Base-by-base conservation (phyloP, 2,888 invertebrate species). In the Caenorhabditis sp. region DNA sequence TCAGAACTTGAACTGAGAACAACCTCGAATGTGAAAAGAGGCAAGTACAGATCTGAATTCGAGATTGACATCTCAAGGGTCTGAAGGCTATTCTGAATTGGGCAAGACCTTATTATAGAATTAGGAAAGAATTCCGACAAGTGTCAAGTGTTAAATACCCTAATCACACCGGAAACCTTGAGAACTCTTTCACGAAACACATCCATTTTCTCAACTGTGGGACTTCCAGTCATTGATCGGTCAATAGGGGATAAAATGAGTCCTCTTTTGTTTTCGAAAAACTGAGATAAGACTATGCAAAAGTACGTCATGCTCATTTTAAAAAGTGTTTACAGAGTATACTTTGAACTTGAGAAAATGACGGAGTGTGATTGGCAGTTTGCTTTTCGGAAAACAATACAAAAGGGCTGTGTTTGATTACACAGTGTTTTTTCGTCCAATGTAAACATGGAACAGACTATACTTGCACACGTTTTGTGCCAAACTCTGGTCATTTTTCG, bases 181-280 rank as follows among this genome's bases (percentile, higher is more conserved):
- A 54, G 54, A 4, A 54, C 14, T 54, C 54, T 44, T 63, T 66
- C 66, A 22, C 14, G 38, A 54, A 68, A 68, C 58, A 41, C 24
- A 16, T 44, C 6, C 1, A 38, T 26, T 69, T 54, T 54, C 38
- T 12, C 38, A 38, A 38, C 2, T 38, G 38, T 5, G 38, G 24
- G 54, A 54, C 14, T 54, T 54, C 26, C 56, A 70, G 38, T 70
- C 70, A 70, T 19, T 70, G 70, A 70, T 70, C 70, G 70, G 70
- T 70, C 70, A 70, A 58, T 70, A 70, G 58, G 58, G 41, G 14
- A 35, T 54, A 12, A 14, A 49, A n/a, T 8, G 19, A 49, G 49
- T 19, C 6, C 38, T 49, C 5, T 54, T 26, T 16, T 26, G 12
- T 54, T 54, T 47, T 19, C 12, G n/a, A 51, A 51, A 22, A 22